A percentile compares a stretch with the other conserved stretches of the same genome.
phyloP scores from a whole-genome alignment of 1,140 invertebrate species.

The Globodera rostochiensis region DNA sequence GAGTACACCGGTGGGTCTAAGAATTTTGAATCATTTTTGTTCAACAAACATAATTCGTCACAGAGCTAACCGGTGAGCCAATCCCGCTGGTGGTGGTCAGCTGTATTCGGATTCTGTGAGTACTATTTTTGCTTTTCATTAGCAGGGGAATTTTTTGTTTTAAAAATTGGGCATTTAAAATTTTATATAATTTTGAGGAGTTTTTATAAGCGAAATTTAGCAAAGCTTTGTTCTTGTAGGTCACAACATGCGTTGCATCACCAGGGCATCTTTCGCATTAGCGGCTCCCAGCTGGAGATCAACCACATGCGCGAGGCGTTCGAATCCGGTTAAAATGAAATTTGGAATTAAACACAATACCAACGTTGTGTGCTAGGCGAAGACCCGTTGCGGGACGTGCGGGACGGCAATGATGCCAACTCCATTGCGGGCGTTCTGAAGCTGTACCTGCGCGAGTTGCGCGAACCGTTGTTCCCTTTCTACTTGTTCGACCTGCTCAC shows the following conservation, averaged over 20 bases:
- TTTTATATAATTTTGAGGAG: no score
- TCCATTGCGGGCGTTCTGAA: conserved; percentile 90
- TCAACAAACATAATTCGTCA: not conserved
- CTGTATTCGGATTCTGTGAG: conserved; percentile 72
- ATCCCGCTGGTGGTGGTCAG: conserved; percentile 86
- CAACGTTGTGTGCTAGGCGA: conserved; percentile 68
- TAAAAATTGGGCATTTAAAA: no score
- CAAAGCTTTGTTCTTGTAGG: not conserved
- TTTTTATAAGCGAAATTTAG: no score
- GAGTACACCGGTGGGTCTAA: conserved; percentile 72
- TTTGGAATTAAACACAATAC: not conserved
- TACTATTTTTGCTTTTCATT: not conserved
- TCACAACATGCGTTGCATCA: conserved; percentile 74
- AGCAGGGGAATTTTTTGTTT: no score
- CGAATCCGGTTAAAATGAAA: conserved; percentile 58
- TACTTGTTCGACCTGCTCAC: conserved; percentile 91
- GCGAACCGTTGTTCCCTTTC: conserved; percentile 88
- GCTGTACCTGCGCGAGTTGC: conserved; percentile 85
- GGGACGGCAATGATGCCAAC: conserved; percentile 90
- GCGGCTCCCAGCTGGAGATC: conserved; percentile 86
- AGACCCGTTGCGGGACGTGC: conserved; percentile 82
- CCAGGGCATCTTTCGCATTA: conserved; percentile 92
- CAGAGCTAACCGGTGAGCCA: conserved; percentile 74
- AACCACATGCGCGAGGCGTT: conserved; percentile 70
- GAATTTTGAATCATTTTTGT: no score